Conservation (phyloP, 1,140 invertebrate species). For the Lepeophtheirus salmonis region DNA sequence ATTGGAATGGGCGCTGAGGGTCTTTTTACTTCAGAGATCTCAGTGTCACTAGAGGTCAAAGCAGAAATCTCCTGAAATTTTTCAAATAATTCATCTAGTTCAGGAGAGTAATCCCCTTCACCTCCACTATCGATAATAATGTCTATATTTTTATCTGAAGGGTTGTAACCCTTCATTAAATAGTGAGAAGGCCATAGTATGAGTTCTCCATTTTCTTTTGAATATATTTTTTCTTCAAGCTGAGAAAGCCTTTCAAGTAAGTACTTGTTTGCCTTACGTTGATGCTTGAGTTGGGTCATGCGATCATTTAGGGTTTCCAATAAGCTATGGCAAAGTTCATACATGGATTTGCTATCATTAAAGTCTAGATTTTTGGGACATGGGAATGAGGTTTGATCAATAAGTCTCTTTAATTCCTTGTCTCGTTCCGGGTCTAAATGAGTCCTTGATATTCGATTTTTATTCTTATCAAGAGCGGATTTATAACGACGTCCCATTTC, state of each 20-base stretch:
- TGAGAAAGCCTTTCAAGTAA: not conserved
- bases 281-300: slow-evolving; percentile 54
- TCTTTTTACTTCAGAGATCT: not conserved
- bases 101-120: not conserved
- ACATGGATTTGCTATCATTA: not conserved
- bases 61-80: not conserved
- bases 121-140: not conserved
- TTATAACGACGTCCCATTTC: slow-evolving; percentile 14
- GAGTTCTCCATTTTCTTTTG: not conserved
- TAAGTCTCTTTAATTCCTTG: slow-evolving; percentile 4
- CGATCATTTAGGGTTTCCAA: slow-evolving; percentile 66
- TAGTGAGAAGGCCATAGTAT: slow-evolving; percentile 3
- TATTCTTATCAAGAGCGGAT: slow-evolving; percentile 10
- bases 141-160: not conserved
- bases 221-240: not conserved
- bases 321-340: slow-evolving; percentile 45
- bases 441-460: not conserved
- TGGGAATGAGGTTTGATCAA: slow-evolving; percentile 12
- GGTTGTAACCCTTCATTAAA: slow-evolving; percentile 4
- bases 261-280: slow-evolving; percentile 57
- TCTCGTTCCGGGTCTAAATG: not conserved
- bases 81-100: not conserved
- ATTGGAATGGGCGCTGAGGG: no score
- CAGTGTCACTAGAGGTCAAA: not conserved
- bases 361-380: slow-evolving; percentile 13